Evolutionary conservation across 2,113 vertebrate species (phyloP).

Genomic region (Speoplatyrhinus poulsoni): DNA sequence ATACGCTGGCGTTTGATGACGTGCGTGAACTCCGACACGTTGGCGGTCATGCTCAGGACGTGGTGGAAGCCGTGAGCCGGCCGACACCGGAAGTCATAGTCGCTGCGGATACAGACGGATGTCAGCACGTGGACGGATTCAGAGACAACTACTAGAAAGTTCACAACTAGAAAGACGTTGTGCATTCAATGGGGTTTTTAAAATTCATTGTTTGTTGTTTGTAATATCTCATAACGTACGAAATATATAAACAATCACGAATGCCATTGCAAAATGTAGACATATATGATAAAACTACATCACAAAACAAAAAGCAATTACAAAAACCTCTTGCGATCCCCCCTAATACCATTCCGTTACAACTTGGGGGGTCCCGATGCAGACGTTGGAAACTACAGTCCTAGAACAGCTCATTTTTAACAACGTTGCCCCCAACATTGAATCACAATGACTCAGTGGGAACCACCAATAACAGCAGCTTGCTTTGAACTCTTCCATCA

Average conservation of each 20-base stretch:
- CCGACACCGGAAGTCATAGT: conserved; percentile 89
- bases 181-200: too few species aligned
- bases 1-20: conserved; percentile 91
- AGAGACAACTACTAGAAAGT: not conserved
- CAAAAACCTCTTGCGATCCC: too few species aligned
- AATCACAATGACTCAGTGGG: conserved; percentile 9
- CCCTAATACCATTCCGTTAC: too few species aligned
- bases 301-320: too few species aligned
- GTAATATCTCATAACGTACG: too few species aligned
- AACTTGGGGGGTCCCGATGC: too few species aligned
- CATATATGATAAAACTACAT: too few species aligned
- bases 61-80: conserved; percentile 95
- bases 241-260: too few species aligned
- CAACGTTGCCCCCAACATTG: conserved; percentile 8
- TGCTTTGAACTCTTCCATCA: not conserved
- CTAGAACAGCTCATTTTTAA: conserved; percentile 1
- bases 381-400: not conserved
- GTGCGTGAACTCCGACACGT: conserved; percentile 90
- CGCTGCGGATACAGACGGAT: conserved; percentile 67
- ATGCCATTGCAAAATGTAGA: too few species aligned
- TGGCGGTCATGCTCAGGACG: conserved; percentile 89
- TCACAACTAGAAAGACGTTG: not conserved
- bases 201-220: too few species aligned
- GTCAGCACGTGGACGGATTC: not conserved
- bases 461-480: not conserved